These are phyloP conservation scores for Lipophrys pholis DNA, from an alignment of 2,113 vertebrate species.

Conservation along the genomic window DNA sequence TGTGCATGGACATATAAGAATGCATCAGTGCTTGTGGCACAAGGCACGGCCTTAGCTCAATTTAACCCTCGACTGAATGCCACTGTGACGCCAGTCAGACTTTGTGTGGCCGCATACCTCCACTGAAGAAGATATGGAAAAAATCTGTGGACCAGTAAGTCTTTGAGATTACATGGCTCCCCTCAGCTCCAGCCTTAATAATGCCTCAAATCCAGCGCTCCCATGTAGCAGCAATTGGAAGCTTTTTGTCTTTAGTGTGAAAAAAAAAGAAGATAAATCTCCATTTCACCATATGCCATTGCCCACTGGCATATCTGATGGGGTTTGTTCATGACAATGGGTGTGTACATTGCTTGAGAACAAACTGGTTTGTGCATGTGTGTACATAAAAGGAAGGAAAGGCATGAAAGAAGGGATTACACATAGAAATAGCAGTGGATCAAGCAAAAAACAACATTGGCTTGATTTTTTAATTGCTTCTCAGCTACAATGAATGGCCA, in stretches of 20 bases:
- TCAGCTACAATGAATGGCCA: constrained; percentile 70
- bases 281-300: constrained; percentile 30
- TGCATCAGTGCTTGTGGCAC: constrained; percentile 66
- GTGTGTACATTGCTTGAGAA: constrained; percentile 29
- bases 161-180: constrained; percentile 82
- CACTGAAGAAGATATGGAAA: constrained; percentile 82
- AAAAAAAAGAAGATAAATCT: constrained; percentile 50
- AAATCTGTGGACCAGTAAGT: constrained; percentile 77
- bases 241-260: constrained; percentile 63
- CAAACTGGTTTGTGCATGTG: constrained; percentile 31
- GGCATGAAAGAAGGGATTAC: constrained; percentile 77
- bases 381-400: constrained; percentile 40
- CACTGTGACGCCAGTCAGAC: constrained; percentile 82
- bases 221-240: constrained; percentile 69
- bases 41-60: constrained; percentile 69
- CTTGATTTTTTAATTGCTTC: constrained; percentile 81
- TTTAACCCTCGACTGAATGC: constrained; percentile 80
- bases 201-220: constrained; percentile 75
- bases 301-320: constrained; percentile 33
- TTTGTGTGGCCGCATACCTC: constrained; percentile 81
- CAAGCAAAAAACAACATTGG: constrained; percentile 83
- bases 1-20: constrained; percentile 52
- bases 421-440: constrained; percentile 82
- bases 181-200: constrained; percentile 67
- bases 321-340: constrained; percentile 40